Evolutionary conservation across 2,888 invertebrate species (phyloP).

Genomic region (Brachycybe producta): DNA sequence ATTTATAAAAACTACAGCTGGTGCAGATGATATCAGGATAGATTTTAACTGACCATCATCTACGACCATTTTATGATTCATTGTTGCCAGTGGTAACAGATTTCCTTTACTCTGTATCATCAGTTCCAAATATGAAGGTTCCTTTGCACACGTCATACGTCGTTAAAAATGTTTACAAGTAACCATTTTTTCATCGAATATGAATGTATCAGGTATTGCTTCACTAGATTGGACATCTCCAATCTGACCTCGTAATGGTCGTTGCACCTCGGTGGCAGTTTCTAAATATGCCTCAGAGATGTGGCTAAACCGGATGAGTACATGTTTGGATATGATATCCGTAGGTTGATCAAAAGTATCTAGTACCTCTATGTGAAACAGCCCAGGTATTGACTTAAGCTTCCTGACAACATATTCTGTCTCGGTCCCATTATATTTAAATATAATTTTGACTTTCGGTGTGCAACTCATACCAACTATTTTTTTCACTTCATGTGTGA

Average conservation of each 20-base stretch:
- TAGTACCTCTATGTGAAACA: background rate
- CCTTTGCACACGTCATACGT: too few relatives aligned
- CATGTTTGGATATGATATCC: background rate
- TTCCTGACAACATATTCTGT: background rate
- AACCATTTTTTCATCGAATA: too few relatives aligned
- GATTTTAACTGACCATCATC: too few relatives aligned
- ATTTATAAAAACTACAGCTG: too few relatives aligned
- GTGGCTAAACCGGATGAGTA: background rate
- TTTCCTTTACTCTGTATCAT: too few relatives aligned
- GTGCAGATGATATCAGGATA: too few relatives aligned
- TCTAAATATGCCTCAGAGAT: background rate
- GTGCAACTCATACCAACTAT: background rate
- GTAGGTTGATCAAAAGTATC: background rate
- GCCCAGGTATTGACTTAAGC: too few relatives aligned
- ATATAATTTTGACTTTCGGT: background rate
- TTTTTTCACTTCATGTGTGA: background rate
- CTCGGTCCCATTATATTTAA: background rate
- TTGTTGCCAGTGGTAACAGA: too few relatives aligned
- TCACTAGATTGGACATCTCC: background rate
- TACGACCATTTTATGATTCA: too few relatives aligned
- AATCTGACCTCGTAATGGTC: background rate
- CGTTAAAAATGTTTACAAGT: too few relatives aligned
- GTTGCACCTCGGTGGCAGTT: background rate
- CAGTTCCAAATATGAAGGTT: too few relatives aligned
- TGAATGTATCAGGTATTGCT: background rate